Percentiles rank a stretch among this genome's conserved stretches.
phyloP scores from a whole-genome alignment of 2,888 invertebrate species.

The Trichogramma dendrolimi region DNA sequence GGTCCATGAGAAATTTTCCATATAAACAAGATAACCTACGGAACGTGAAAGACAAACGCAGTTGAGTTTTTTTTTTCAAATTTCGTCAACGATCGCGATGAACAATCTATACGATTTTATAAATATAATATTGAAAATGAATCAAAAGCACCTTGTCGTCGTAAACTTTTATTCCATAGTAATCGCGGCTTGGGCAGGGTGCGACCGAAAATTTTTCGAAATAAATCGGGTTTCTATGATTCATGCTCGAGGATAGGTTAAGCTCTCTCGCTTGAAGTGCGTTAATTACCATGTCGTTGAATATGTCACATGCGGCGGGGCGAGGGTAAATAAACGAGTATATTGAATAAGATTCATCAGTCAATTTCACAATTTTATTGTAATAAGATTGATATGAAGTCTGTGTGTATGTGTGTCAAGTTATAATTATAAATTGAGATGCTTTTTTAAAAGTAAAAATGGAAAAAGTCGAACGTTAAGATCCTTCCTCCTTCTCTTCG shows the following conservation, averaged over 20 bases:
- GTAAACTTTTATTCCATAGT: constrained; percentile 43
- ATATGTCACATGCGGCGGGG: not conserved
- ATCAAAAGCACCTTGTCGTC: constrained; percentile 34
- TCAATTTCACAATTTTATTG: constrained; percentile 48
- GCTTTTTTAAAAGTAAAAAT: constrained; percentile 47
- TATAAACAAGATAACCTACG: constrained; percentile 40
- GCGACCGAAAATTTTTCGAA: constrained; percentile 45
- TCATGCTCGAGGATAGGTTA: constrained; percentile 33
- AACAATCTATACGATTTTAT: no score
- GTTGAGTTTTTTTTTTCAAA: no score
- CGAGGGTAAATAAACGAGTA: not conserved
- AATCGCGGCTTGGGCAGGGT: constrained; percentile 46
- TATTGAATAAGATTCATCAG: constrained; percentile 13
- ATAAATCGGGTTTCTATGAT: constrained; percentile 31
- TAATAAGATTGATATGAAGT: constrained; percentile 51
- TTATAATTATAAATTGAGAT: constrained; percentile 49
- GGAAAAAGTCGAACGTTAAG: constrained; percentile 43
- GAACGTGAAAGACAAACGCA: constrained; percentile 5
- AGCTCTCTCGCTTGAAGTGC: not conserved
- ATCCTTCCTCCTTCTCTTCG: constrained; percentile 21
- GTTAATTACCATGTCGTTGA: no score
- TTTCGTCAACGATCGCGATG: no score
- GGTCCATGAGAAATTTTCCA: constrained; percentile 47
- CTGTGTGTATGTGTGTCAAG: constrained; percentile 39
- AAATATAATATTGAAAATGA: not conserved